phyloP scores from a whole-genome alignment of 2,888 invertebrate genomes.

The Ypsolopha sequella region DNA sequence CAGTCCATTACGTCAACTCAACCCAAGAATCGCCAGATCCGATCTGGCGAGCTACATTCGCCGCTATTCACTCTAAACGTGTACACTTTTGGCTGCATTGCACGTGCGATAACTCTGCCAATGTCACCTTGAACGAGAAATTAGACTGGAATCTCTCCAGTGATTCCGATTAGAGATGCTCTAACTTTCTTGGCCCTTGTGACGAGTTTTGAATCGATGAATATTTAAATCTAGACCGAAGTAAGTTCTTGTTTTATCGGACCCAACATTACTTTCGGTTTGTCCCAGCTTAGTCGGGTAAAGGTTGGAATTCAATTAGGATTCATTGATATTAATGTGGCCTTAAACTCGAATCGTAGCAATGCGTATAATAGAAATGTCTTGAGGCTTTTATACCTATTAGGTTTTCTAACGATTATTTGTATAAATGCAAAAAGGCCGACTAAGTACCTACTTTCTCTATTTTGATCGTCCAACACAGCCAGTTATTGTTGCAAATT shows the following conservation, averaged over 20 bases:
- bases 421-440: neutral
- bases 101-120: slow-evolving; percentile 1
- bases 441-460: neutral
- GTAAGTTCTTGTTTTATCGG: slow-evolving; percentile 3
- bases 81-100: neutral
- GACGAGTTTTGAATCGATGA: neutral
- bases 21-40: neutral
- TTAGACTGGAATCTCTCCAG: slow-evolving; percentile 1
- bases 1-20: slow-evolving; percentile 34
- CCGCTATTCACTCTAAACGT: too few relatives aligned
- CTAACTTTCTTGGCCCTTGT: neutral
- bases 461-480: neutral
- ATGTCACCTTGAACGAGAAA: slow-evolving; percentile 4
- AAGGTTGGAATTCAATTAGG: slow-evolving; percentile 1
- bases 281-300: neutral
- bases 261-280: neutral
- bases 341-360: neutral
- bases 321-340: slow-evolving; percentile 1
- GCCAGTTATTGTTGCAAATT: neutral
- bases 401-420: neutral
- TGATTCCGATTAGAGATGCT: neutral
- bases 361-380: neutral
- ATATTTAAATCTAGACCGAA: neutral
- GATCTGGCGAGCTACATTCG: too few relatives aligned
- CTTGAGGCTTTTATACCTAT: neutral